phyloP scores from a whole-genome alignment of 2,113 vertebrate genomes.

The Gila orcuttii region DNA sequence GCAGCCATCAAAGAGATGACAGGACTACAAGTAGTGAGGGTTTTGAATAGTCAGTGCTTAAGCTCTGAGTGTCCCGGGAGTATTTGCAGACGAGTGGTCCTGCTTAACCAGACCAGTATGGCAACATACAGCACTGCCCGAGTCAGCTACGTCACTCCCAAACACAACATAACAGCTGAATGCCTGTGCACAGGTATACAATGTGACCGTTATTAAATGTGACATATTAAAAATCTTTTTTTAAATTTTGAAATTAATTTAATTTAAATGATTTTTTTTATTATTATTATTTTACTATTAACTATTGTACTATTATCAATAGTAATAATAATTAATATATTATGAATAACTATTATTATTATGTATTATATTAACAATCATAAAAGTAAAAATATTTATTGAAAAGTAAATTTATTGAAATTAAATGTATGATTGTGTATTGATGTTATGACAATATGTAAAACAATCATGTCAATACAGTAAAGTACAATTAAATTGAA shows the following conservation, averaged over 20 bases:
- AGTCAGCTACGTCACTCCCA: constrained; percentile 82
- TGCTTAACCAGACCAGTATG: constrained; percentile 79
- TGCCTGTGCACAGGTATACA: constrained; percentile 84
- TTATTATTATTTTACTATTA: neutral
- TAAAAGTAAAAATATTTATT: too few relatives aligned
- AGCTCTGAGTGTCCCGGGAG: constrained; percentile 77
- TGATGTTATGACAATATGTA: neutral
- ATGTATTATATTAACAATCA: too few relatives aligned
- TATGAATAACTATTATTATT: too few relatives aligned
- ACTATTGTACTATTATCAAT: neutral
- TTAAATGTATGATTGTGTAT: neutral
- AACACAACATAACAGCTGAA: constrained; percentile 73
- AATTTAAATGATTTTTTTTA: too few relatives aligned
- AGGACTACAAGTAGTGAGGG: constrained; percentile 75
- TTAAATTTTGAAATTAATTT: too few relatives aligned
- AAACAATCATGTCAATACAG: too few relatives aligned
- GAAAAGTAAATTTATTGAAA: too few relatives aligned
- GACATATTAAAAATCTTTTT: too few relatives aligned
- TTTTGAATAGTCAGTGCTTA: constrained; percentile 78
- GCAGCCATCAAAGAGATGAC: constrained; percentile 79
- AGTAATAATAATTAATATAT: too few relatives aligned
- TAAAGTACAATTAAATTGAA: neutral
- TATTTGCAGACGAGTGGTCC: constrained; percentile 79
- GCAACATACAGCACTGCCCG: constrained; percentile 82
- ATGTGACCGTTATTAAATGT: neutral